These are phyloP conservation scores for Rhagophthalmus giganteus DNA, from an alignment of 2,888 invertebrate species.

Conservation along the genomic window DNA sequence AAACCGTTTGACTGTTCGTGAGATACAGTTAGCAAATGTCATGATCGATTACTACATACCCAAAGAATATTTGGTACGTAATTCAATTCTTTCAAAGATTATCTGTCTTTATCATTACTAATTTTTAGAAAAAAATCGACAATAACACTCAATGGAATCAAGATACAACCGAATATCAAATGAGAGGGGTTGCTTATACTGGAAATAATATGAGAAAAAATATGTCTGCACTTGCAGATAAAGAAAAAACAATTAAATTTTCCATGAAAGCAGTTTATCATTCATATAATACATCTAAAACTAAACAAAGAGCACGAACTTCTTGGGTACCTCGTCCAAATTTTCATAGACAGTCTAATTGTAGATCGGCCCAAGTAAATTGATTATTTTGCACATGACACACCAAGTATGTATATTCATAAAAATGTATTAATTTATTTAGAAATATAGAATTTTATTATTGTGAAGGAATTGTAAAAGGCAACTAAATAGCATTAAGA, in stretches of 20 bases:
- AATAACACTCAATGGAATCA: conserved; percentile 96
- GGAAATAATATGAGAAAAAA: conserved; percentile 95
- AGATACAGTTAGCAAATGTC: conserved; percentile 86
- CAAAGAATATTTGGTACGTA: conserved; percentile 83
- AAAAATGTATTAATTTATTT: too few relatives aligned
- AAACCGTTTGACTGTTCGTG: conserved; percentile 85
- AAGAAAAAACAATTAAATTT: conserved; percentile 41
- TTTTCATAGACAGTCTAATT: conserved; percentile 10
- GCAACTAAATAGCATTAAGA: too few relatives aligned
- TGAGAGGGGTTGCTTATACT: conserved; percentile 96
- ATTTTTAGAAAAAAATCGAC: conserved; percentile 77
- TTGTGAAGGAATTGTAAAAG: too few relatives aligned
- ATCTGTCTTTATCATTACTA: too few relatives aligned
- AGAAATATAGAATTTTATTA: too few relatives aligned
- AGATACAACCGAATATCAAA: conserved; percentile 97
- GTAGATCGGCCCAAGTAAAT: conserved; percentile 15
- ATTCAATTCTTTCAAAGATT: too few relatives aligned
- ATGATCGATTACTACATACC: conserved; percentile 94
- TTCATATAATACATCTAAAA: conserved; percentile 43
- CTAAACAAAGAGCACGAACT: conserved; percentile 35
- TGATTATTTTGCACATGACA: conserved; percentile 3
- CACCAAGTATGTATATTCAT: too few relatives aligned
- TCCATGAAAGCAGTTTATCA: conserved; percentile 52
- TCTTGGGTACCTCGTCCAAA: conserved; percentile 42
- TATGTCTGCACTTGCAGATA: conserved; percentile 54